phyloP scores from a whole-genome alignment of 2,113 vertebrate genomes.

The Mohoua ochrocephala region DNA sequence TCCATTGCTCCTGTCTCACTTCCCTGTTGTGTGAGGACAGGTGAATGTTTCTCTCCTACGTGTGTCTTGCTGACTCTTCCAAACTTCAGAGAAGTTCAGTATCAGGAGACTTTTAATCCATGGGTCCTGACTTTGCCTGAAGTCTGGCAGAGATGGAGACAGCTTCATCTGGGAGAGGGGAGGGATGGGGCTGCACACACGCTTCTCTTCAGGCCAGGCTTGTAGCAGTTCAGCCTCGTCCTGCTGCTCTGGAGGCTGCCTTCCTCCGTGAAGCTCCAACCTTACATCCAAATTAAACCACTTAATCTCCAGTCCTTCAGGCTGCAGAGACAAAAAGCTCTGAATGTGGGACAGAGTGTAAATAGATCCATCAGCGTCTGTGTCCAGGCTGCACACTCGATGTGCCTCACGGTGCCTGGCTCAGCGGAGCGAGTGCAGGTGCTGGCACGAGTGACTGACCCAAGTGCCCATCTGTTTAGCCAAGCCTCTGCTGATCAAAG shows the following conservation, averaged over 20 bases:
- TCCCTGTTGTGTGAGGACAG: not conserved
- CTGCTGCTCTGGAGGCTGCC: not conserved
- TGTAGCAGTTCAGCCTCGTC: not conserved
- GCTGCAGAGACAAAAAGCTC: not conserved
- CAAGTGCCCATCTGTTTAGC: not conserved
- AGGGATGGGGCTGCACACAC: rapidly evolving
- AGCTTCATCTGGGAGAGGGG: not conserved
- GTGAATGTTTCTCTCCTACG: not conserved
- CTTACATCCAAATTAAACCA: not conserved
- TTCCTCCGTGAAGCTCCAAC: not conserved
- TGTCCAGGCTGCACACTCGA: not conserved
- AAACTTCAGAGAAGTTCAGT: not conserved
- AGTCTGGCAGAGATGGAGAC: not conserved
- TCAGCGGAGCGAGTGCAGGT: rapidly evolving
- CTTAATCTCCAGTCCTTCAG: not conserved
- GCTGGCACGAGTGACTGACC: not conserved
- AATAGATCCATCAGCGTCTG: not conserved
- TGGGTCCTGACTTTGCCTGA: not conserved
- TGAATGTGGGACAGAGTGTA: not conserved
- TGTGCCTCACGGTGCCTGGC: rapidly evolving
- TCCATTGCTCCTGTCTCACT: not conserved
- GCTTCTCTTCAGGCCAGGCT: not conserved
- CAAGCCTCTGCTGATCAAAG: not conserved
- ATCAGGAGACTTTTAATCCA: not conserved
- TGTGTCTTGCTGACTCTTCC: not conserved